Conservation (phyloP, 2,888 invertebrate genomes). For the Bruchidius siliquastri region DNA sequence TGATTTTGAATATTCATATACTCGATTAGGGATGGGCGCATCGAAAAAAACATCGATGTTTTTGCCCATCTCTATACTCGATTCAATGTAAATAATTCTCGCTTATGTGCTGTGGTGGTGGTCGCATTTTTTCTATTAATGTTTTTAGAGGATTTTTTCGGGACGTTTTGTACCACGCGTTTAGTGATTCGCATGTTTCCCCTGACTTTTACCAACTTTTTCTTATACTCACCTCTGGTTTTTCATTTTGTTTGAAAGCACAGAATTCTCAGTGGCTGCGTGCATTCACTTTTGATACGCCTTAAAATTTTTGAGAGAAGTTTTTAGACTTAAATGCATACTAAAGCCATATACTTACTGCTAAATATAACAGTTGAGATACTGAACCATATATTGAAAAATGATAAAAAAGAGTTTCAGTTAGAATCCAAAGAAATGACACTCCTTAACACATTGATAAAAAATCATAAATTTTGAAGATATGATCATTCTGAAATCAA, state of each 20-base stretch:
- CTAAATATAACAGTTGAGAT: too few species aligned
- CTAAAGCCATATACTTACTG: too few species aligned
- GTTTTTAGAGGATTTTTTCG: neutral
- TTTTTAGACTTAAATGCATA: too few species aligned
- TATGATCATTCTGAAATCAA: neutral
- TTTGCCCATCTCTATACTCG: neutral
- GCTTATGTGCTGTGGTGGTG: neutral
- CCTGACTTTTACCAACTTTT: neutral
- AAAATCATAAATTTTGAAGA: too few species aligned
- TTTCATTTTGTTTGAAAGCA: neutral
- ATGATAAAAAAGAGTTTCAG: too few species aligned
- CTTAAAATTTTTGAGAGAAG: too few species aligned
- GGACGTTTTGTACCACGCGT: neutral
- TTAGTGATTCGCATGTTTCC: neutral
- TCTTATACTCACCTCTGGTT: neutral
- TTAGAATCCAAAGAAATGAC: too few species aligned
- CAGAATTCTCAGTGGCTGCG: too few species aligned
- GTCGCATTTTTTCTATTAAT: neutral
- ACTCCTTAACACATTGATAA: too few species aligned
- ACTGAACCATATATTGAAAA: too few species aligned
- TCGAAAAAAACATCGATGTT: neutral
- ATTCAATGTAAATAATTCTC: neutral
- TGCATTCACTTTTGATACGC: too few species aligned
- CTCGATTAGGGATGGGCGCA: neutral
- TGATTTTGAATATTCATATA: slow-evolving; percentile 7